Percentiles rank a stretch among this genome's conserved stretches.
Evolutionary conservation across 2,113 vertebrate species (phyloP).

Genomic region (Micronycteris hirsuta): DNA sequence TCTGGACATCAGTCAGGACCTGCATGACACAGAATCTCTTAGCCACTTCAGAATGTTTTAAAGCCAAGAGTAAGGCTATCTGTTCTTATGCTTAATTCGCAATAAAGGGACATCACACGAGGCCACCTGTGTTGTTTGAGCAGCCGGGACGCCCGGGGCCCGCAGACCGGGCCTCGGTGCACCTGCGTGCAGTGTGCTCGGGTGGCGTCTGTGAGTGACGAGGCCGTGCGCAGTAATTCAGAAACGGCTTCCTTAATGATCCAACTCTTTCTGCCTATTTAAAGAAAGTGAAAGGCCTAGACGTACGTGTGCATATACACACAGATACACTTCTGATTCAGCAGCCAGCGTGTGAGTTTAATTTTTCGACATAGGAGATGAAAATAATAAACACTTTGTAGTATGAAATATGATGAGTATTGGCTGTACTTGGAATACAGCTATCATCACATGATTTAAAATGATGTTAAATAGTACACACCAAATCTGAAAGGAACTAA

Average conservation of each 20-base stretch:
- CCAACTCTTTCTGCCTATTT: not conserved
- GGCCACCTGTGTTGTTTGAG: not conserved
- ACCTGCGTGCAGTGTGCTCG: too few relatives aligned
- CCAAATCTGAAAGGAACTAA: not conserved
- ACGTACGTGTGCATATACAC: not conserved
- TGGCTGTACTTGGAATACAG: constrained; percentile 41
- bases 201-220: not conserved
- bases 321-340: not conserved
- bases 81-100: not conserved
- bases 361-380: not conserved
- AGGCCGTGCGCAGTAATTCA: not conserved
- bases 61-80: not conserved
- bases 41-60: not conserved
- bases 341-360: not conserved
- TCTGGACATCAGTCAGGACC: not conserved
- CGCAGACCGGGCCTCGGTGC: not conserved
- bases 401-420: constrained; percentile 43
- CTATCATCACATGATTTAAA: constrained; percentile 29
- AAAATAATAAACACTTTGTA: constrained; percentile 11
- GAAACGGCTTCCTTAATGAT: not conserved
- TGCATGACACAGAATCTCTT: not conserved
- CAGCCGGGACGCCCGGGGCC: not conserved
- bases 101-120: not conserved
- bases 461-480: constrained; percentile 54
- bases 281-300: not conserved